Evolutionary conservation across 2,888 invertebrate genomes (phyloP), one percentile per base, ranked within the genome.

Genomic region (Rhamnusium bicolor): DNA sequence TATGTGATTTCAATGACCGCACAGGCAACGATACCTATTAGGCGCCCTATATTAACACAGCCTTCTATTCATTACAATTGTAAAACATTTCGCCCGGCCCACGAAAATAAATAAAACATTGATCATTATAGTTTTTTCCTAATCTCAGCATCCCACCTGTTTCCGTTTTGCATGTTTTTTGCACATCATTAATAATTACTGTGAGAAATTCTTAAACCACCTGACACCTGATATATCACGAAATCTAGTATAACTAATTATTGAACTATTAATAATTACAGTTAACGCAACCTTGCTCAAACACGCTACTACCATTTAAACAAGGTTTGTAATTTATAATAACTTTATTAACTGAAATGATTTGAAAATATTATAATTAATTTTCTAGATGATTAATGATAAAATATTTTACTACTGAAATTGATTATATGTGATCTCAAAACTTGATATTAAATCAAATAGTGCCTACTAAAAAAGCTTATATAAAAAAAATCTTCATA

Each of bases 161-260:
- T 51, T 51, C 18, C 51, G 19, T 18, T 5, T 18, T 19, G 18
- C 8, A 12, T 51, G 12, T 16, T 51, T 18, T 51, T 40, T 40
- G 40, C 40, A 40, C 40, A 40, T 40, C 40, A 40, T 40, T n/a
- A 40, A 40, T 40, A n/a, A n/a, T 40, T 10, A n/a, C n/a, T 46
- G 18, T 32, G 46, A 32, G 19, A 54, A 18, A 65, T 53, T 65
- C 40, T 14, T 53, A 18, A 65, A 53, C 19, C 49, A 29, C 10
- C 24, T 32, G 53, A 19, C 65, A 65, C 65, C 65, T 71, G 71
- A 65, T 71, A 65, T 65, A 62, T 71, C 71, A 71, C 71, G 71
- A 65, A 53, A 29, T 16, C 14, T 65, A 63, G 32, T 58, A 56
- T 58, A 61, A 61, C 53, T 61, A 61, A 69, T 24, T 65, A 65